Conservation (phyloP, 2,797 vertebrate genomes). For the Staurois parvus region DNA sequence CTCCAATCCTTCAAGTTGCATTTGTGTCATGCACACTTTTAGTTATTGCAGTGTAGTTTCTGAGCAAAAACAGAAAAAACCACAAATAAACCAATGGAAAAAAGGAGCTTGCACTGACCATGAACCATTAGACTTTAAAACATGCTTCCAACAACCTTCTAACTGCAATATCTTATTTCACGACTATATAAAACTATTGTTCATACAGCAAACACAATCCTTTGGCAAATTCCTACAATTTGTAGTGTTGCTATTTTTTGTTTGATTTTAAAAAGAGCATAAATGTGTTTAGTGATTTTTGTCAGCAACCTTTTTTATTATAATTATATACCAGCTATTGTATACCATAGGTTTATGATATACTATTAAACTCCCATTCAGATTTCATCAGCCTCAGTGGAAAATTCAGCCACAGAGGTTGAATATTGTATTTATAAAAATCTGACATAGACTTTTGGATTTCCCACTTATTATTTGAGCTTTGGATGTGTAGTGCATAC, state of each 20-base stretch:
- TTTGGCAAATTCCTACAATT: conserved; percentile 16
- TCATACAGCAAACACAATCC: conserved; percentile 3
- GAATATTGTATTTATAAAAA: no score
- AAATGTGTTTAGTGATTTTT: conserved; percentile 45
- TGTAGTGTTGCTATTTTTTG: conserved; percentile 34
- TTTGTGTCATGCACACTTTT: conserved; percentile 50
- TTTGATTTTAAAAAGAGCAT: conserved; percentile 25
- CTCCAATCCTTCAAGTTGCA: conserved; percentile 29
- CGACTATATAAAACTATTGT: conserved; percentile 48
- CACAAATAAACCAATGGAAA: conserved; percentile 35
- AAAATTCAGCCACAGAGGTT: not conserved
- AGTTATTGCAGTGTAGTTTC: conserved; percentile 25
- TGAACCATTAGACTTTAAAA: conserved; percentile 50
- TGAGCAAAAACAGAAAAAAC: conserved; percentile 43
- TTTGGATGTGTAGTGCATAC: no score
- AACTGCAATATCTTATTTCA: conserved; percentile 44
- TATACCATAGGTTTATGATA: conserved; percentile 34
- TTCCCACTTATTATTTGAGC: no score
- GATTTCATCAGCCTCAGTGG: conserved; percentile 11
- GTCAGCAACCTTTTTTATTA: conserved; percentile 38
- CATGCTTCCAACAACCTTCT: conserved; percentile 46
- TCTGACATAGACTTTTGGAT: no score
- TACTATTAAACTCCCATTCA: conserved; percentile 25
- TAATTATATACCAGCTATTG: conserved; percentile 27
- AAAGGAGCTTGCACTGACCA: conserved; percentile 51